phyloP scores from a whole-genome alignment of 1,140 invertebrate species.

The Drosophila pseudoobscura region DNA sequence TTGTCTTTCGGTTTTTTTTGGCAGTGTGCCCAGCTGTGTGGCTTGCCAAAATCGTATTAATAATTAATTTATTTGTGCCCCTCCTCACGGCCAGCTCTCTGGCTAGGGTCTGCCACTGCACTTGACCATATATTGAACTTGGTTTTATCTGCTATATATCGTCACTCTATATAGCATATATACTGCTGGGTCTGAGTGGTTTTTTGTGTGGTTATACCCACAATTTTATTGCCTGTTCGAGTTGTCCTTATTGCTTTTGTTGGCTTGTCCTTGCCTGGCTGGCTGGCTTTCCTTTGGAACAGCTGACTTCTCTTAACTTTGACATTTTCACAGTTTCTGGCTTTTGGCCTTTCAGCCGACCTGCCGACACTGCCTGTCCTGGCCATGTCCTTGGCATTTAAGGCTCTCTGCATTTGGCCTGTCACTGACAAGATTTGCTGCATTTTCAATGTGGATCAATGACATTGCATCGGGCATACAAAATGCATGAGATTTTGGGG shows the following conservation, averaged over 20 bases:
- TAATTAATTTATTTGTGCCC: constrained; percentile 66
- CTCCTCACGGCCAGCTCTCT: constrained; percentile 7
- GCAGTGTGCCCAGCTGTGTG: constrained; percentile 20
- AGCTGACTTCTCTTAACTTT: constrained; percentile 61
- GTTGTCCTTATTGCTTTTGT: constrained; percentile 7
- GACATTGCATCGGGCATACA: neutral
- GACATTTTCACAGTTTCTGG: constrained; percentile 60
- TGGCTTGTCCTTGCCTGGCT: constrained; percentile 3
- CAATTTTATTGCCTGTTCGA: constrained; percentile 50
- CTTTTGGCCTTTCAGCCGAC: constrained; percentile 34
- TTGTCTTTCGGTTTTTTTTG: constrained; percentile 17
- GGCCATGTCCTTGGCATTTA: constrained; percentile 63
- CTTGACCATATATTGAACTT: constrained; percentile 17
- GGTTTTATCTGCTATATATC: neutral
- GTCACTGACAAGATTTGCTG: constrained; percentile 16
- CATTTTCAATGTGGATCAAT: constrained; percentile 44
- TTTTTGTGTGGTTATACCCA: constrained; percentile 35
- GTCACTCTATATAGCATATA: neutral
- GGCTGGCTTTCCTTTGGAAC: constrained; percentile 16
- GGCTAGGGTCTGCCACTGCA: constrained; percentile 28
- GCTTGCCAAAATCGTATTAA: constrained; percentile 53
- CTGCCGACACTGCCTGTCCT: neutral
- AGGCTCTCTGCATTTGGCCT: constrained; percentile 18
- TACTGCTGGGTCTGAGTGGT: constrained; percentile 1
- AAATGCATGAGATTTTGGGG: neutral